Evolutionary conservation across 2,888 invertebrate genomes (phyloP).

Genomic region (Meandrusa payeni): DNA sequence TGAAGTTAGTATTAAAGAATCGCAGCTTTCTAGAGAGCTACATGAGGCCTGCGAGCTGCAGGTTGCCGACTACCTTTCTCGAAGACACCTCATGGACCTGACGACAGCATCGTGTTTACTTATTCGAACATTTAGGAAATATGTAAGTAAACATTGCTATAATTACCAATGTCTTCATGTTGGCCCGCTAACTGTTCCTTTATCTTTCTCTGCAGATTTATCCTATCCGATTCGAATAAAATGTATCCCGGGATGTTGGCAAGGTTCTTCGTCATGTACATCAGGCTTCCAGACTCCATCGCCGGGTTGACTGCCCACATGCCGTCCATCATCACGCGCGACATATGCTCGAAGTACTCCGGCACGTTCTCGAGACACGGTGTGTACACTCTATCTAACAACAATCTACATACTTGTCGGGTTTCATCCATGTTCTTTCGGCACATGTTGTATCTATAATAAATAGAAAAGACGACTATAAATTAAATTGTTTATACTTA

Average conservation of each 20-base stretch:
- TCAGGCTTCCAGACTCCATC: slow-evolving; percentile 65
- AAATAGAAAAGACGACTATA: too few relatives aligned
- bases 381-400: slow-evolving; percentile 76
- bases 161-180: slow-evolving; percentile 28
- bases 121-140: too few relatives aligned
- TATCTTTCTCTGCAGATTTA: slow-evolving; percentile 22
- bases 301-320: slow-evolving; percentile 85
- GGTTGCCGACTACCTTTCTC: too few relatives aligned
- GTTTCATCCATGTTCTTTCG: slow-evolving; percentile 79
- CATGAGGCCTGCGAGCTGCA: too few relatives aligned
- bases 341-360: slow-evolving; percentile 80
- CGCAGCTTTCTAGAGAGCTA: too few relatives aligned
- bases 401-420: slow-evolving; percentile 67
- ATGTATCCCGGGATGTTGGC: slow-evolving; percentile 66
- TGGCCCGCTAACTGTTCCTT: slow-evolving; percentile 26
- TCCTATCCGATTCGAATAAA: slow-evolving; percentile 35
- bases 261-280: slow-evolving; percentile 74
- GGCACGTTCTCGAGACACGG: slow-evolving; percentile 74
- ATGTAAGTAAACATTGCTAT: background rate
- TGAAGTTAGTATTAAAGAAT: too few relatives aligned
- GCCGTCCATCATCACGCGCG: slow-evolving; percentile 80
- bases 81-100: too few relatives aligned
- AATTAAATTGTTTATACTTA: too few relatives aligned
- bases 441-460: slow-evolving; percentile 85
- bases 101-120: too few relatives aligned